phyloP scores from a whole-genome alignment of 2,888 invertebrate species.

The Gandaritis pyraliata region DNA sequence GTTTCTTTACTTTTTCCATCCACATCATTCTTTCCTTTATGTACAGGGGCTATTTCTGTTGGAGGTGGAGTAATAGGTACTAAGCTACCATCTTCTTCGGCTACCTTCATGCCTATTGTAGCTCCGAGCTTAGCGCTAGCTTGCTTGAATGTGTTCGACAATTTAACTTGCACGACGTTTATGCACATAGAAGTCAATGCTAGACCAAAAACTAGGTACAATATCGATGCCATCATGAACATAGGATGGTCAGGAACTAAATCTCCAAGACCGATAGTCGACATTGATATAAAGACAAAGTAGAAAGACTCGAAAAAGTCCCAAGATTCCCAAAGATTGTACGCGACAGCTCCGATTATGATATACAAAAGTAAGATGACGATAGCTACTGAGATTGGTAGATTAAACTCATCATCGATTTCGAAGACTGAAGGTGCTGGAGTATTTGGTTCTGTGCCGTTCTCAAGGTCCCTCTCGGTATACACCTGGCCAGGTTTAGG shows the following conservation, averaged over 20 bases:
- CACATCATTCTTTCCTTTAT: conserved; percentile 61
- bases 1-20: conserved; percentile 60
- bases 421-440: conserved; percentile 91
- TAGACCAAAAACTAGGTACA: conserved; percentile 96
- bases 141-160: conserved; percentile 92
- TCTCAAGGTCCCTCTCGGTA: conserved; percentile 56
- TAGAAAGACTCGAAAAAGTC: conserved; percentile 97
- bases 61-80: conserved; percentile 75
- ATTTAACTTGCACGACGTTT: conserved; percentile 95
- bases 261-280: conserved; percentile 98
- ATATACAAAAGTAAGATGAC: conserved; percentile 93
- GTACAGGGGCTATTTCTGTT: conserved; percentile 72
- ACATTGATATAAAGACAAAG: conserved; percentile 98
- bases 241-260: conserved; percentile 94
- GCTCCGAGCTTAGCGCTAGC: conserved; percentile 94
- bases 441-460: conserved; percentile 87
- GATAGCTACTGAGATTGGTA: conserved; percentile 96
- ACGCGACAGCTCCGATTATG: conserved; percentile 92
- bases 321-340: conserved; percentile 92
- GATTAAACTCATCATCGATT: conserved; percentile 96
- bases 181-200: conserved; percentile 99
- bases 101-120: conserved; percentile 90
- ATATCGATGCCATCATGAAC: conserved; percentile 95
- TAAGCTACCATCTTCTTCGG: conserved; percentile 87
- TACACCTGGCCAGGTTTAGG: conserved; percentile 66